phyloP scores from a whole-genome alignment of 1,140 invertebrate genomes.

The Radopholus similis region DNA sequence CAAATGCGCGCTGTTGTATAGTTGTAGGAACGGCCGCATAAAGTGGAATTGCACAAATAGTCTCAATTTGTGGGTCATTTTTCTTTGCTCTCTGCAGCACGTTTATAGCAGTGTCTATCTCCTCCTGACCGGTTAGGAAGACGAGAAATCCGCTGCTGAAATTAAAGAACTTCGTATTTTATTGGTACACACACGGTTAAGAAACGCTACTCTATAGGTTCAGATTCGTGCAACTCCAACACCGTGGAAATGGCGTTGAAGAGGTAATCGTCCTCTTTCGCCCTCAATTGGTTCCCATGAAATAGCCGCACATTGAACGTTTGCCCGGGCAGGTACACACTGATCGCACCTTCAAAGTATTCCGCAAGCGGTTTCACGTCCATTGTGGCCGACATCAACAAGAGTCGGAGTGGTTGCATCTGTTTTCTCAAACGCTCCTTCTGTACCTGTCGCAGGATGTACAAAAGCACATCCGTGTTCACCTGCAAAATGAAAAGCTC shows the following conservation, averaged over 20 bases:
- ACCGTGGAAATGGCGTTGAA: conserved; percentile 26
- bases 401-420: conserved; percentile 65
- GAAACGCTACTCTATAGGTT: conserved; percentile 60
- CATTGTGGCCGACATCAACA: conserved; percentile 92
- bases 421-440: neutral
- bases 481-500: neutral
- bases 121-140: conserved; percentile 97
- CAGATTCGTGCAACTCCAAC: conserved; percentile 79
- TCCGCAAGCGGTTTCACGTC: conserved; percentile 84
- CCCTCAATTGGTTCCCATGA: conserved; percentile 34
- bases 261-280: conserved; percentile 60
- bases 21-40: conserved; percentile 71
- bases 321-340: conserved; percentile 82
- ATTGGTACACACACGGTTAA: no score
- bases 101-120: conserved; percentile 80
- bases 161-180: conserved; percentile 21
- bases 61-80: neutral
- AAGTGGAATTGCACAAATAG: conserved; percentile 72
- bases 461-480: conserved; percentile 84
- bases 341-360: conserved; percentile 81
- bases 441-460: conserved; percentile 70
- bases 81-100: conserved; percentile 7
- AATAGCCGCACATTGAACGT: conserved; percentile 71
- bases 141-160: conserved; percentile 77
- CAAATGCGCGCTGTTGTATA: conserved; percentile 17